Evolutionary conservation across 2,888 invertebrate species (phyloP).

Genomic region (Portevinia maculata): DNA sequence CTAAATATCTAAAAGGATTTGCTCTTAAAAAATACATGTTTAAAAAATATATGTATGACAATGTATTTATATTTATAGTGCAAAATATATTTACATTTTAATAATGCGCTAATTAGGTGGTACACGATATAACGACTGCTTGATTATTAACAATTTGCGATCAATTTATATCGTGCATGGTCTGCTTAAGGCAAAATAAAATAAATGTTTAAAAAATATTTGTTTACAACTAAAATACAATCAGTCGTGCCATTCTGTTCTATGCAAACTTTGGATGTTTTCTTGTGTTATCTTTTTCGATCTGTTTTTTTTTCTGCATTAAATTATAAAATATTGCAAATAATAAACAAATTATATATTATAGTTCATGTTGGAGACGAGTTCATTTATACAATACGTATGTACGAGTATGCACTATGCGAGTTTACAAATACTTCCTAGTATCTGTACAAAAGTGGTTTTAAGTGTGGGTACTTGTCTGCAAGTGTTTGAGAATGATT

Average conservation of each 20-base stretch:
- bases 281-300: too few relatives aligned
- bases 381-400: too few relatives aligned
- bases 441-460: too few relatives aligned
- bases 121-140: constrained; percentile 17
- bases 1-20: constrained; percentile 28
- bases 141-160: constrained; percentile 6
- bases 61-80: constrained; percentile 77
- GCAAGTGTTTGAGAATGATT: too few relatives aligned
- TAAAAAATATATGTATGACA: constrained; percentile 10
- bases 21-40: too few relatives aligned
- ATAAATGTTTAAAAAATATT: constrained; percentile 9
- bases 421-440: too few relatives aligned
- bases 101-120: constrained; percentile 39
- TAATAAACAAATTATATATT: too few relatives aligned
- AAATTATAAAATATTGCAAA: too few relatives aligned
- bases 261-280: constrained; percentile 11
- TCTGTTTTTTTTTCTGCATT: too few relatives aligned
- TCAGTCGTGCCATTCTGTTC: constrained; percentile 29
- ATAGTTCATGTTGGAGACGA: too few relatives aligned
- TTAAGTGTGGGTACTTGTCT: too few relatives aligned
- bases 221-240: constrained; percentile 21
- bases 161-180: constrained; percentile 25
- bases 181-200: constrained; percentile 8
- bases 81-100: constrained; percentile 52
- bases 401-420: too few relatives aligned